Percentiles rank a stretch among this genome's conserved stretches.
Evolutionary conservation across 1,140 invertebrate species (phyloP).

Genomic region (Galleria mellonella): DNA sequence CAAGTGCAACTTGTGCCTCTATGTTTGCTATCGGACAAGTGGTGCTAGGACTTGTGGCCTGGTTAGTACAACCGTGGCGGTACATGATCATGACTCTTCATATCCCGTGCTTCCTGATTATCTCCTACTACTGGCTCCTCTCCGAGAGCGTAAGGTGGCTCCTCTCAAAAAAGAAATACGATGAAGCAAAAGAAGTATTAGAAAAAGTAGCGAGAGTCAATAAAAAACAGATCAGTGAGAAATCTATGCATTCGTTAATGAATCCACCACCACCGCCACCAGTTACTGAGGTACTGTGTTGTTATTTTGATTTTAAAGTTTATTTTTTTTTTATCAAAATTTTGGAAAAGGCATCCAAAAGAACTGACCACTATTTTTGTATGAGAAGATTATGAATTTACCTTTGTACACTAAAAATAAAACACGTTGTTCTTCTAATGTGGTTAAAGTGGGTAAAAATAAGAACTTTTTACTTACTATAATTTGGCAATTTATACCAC

Average conservation of each 20-base stretch:
- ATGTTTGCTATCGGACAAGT: conserved; percentile 85
- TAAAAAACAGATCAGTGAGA: conserved; percentile 74
- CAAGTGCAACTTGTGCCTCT: conserved; percentile 79
- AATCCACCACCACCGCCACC: conserved; percentile 20
- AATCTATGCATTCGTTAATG: conserved; percentile 67
- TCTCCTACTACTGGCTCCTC: conserved; percentile 78
- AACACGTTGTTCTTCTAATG: too few relatives aligned
- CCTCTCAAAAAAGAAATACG: conserved; percentile 79
- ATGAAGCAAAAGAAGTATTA: conserved; percentile 78
- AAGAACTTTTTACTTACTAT: too few relatives aligned
- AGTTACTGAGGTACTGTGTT: background rate
- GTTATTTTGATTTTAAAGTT: background rate
- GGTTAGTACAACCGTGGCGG: conserved; percentile 82
- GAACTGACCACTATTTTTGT: too few relatives aligned
- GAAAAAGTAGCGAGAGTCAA: conserved; percentile 80
- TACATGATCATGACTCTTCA: conserved; percentile 80
- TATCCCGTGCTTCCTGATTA: conserved; percentile 78
- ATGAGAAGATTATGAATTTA: too few relatives aligned
- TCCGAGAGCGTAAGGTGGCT: conserved; percentile 84
- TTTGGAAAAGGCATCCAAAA: too few relatives aligned
- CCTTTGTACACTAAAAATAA: too few relatives aligned
- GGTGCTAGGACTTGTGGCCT: conserved; percentile 79
- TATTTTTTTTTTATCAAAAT: too few relatives aligned
- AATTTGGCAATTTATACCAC: too few relatives aligned
- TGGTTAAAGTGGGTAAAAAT: too few relatives aligned